Evolutionary conservation across 2,113 vertebrate species (phyloP).

Genomic region (Thalassarche chlororhynchos): DNA sequence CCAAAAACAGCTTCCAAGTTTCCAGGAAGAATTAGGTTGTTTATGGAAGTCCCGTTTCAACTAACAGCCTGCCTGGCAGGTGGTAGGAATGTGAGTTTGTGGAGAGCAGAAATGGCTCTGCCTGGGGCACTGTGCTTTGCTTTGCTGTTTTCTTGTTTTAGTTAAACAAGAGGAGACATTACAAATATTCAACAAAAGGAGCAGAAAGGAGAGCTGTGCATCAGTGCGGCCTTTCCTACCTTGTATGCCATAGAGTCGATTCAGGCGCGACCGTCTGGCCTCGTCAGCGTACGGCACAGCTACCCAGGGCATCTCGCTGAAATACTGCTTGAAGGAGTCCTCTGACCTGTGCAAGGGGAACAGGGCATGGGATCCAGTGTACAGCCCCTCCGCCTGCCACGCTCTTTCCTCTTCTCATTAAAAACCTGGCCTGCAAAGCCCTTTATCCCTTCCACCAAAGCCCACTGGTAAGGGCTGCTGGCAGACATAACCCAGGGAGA

Average conservation of each 20-base stretch:
- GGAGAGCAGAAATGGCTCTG: constrained; percentile 5
- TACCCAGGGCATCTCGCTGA: constrained; percentile 99
- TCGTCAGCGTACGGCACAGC: constrained; percentile 93
- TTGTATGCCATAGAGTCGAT: constrained; percentile 97
- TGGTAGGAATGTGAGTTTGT: constrained; percentile 53
- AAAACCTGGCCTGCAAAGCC: neutral
- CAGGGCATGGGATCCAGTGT: neutral
- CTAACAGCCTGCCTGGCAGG: constrained; percentile 66
- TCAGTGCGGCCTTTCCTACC: constrained; percentile 65
- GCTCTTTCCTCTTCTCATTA: neutral
- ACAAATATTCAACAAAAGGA: neutral
- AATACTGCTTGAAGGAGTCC: constrained; percentile 98
- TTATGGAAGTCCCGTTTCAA: constrained; percentile 64
- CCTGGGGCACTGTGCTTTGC: constrained; percentile 25
- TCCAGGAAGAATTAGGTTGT: constrained; percentile 68
- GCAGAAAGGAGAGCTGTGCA: neutral
- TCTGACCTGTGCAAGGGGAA: constrained; percentile 83
- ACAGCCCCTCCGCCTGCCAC: neutral
- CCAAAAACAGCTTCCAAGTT: constrained; percentile 60
- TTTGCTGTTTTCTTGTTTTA: neutral
- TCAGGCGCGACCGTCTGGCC: constrained; percentile 91
- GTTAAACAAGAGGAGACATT: constrained; percentile 32
- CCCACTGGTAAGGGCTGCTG: neutral
- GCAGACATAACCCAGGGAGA: neutral
- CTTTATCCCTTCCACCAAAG: neutral